These are phyloP conservation scores for Nannoperca australis DNA, from an alignment of 2,797 vertebrate genomes.

Conservation along the genomic window DNA sequence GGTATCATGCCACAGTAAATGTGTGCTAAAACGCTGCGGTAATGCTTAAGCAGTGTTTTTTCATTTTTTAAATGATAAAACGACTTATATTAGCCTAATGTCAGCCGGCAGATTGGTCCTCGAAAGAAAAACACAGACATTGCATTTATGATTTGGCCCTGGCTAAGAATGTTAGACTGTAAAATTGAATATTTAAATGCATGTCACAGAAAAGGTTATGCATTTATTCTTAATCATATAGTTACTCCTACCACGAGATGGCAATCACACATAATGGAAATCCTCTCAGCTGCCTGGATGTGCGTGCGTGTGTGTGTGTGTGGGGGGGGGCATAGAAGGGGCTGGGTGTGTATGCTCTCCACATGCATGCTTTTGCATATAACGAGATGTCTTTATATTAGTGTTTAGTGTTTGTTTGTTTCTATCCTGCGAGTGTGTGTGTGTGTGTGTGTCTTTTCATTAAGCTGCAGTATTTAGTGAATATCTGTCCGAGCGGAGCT, in stretches of 20 bases:
- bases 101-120: slow-evolving; percentile 1
- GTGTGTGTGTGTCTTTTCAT: slow-evolving; percentile 15
- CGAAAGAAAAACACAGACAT: not conserved
- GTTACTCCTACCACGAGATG: slow-evolving; percentile 75
- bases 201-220: slow-evolving; percentile 24
- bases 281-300: not conserved
- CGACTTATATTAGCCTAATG: not conserved
- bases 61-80: not conserved
- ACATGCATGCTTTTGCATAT: slow-evolving; percentile 43
- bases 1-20: not conserved
- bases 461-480: slow-evolving; percentile 35
- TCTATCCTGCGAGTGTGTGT: not conserved
- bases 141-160: not conserved
- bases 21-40: not conserved
- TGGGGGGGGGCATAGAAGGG: not conserved
- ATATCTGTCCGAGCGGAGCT: slow-evolving; percentile 44
- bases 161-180: not conserved
- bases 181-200: slow-evolving; percentile 8
- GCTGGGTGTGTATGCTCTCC: slow-evolving; percentile 21
- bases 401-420: slow-evolving; percentile 25
- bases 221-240: slow-evolving; percentile 36
- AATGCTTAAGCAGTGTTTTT: not conserved
- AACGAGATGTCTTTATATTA: slow-evolving; percentile 29
- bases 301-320: not conserved
- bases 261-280: slow-evolving; percentile 76